Conservation (phyloP, 2,888 invertebrate species). For the Sesamia inferens region DNA sequence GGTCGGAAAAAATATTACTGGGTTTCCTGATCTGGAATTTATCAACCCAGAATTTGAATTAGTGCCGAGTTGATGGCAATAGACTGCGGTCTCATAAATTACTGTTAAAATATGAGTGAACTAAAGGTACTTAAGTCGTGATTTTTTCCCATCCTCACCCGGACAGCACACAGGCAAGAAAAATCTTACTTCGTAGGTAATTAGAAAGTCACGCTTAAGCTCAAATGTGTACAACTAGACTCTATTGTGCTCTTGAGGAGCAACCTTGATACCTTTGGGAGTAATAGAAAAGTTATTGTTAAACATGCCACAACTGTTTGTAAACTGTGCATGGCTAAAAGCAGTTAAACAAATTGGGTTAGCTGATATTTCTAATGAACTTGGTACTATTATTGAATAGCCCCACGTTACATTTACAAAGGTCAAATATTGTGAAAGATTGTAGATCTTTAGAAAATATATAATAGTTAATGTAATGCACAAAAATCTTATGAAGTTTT, state of each 20-base stretch:
- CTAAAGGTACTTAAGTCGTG: background rate
- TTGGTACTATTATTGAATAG: background rate
- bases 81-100: background rate
- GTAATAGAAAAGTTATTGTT: slow-evolving; percentile 29
- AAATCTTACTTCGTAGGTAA: background rate
- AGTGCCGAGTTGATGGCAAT: background rate
- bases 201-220: slow-evolving; percentile 12
- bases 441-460: background rate
- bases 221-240: slow-evolving; percentile 6
- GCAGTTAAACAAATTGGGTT: slow-evolving; percentile 22
- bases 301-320: slow-evolving; percentile 29
- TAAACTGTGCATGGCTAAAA: slow-evolving; percentile 34
- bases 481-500: too few species aligned
- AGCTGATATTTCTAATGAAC: slow-evolving; percentile 17
- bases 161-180: background rate
- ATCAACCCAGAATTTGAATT: background rate
- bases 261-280: slow-evolving; percentile 23
- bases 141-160: background rate
- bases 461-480: too few species aligned
- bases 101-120: background rate
- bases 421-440: background rate
- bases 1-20: background rate
- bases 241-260: slow-evolving; percentile 11
- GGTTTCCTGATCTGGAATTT: background rate
- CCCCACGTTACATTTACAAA: background rate